These are phyloP conservation scores for Diplosoma virens DNA, from an alignment of 23 tunicate species.

Conservation along the genomic window DNA sequence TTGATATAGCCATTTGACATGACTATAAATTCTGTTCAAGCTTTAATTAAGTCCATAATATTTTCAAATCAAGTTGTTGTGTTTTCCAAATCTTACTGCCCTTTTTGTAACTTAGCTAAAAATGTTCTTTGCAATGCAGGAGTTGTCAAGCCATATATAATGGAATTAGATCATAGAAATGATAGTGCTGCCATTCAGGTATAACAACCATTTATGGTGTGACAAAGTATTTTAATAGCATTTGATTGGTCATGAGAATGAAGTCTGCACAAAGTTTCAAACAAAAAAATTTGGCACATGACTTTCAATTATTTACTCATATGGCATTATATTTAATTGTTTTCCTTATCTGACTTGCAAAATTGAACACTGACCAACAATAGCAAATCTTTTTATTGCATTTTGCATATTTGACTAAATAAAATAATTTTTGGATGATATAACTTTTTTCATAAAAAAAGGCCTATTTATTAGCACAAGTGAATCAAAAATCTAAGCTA, in stretches of 20 bases:
- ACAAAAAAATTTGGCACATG: no score
- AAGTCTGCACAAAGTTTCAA: background rate
- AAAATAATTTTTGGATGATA: no score
- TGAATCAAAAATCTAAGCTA: no score
- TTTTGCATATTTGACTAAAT: no score
- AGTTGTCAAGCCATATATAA: slow-evolving; percentile 6
- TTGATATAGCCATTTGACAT: background rate
- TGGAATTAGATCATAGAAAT: slow-evolving; percentile 59
- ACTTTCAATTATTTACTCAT: no score
- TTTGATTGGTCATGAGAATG: no score
- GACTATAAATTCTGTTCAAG: background rate
- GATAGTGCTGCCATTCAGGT: slow-evolving; percentile 48
- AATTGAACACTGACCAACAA: no score
- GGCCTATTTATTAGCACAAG: no score
- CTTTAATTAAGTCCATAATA: slow-evolving; percentile 23
- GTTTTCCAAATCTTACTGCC: slow-evolving; percentile 87
- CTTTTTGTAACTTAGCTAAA: slow-evolving; percentile 74
- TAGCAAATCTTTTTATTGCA: no score
- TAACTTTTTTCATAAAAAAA: no score
- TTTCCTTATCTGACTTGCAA: no score
- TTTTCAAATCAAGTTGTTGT: slow-evolving; percentile 50
- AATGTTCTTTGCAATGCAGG: slow-evolving; percentile 60
- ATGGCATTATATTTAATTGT: background rate
- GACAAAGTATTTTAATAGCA: background rate
- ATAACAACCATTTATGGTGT: background rate